These are phyloP conservation scores for Sakesphorus luctuosus DNA, from an alignment of 2,113 vertebrate genomes.

Conservation along the genomic window DNA sequence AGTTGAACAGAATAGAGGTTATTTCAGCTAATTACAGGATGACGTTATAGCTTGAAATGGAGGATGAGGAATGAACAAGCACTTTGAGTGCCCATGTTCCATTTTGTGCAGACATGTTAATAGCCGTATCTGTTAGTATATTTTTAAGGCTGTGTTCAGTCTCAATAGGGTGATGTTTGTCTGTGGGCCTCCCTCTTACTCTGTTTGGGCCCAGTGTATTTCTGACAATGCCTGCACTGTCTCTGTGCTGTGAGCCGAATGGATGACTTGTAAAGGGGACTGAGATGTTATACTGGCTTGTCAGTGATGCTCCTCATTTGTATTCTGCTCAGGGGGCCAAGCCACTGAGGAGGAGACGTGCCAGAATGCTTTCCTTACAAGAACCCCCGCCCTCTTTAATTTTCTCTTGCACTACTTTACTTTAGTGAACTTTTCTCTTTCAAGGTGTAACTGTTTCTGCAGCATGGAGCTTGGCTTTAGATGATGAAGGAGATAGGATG, in stretches of 20 bases:
- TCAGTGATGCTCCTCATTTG: constrained; percentile 53
- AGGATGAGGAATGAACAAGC: constrained; percentile 32
- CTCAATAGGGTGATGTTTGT: constrained; percentile 26
- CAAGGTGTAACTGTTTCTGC: not conserved
- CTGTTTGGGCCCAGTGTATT: constrained; percentile 29
- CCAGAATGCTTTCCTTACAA: not conserved
- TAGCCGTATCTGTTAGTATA: constrained; percentile 7
- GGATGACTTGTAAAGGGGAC: not conserved
- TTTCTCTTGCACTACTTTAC: not conserved
- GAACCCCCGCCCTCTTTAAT: not conserved
- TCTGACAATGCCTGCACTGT: constrained; percentile 60
- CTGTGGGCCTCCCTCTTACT: constrained; percentile 19
- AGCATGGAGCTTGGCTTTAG: not conserved
- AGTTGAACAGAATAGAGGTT: constrained; percentile 24
- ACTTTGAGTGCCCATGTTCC: not conserved
- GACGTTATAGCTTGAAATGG: constrained; percentile 25
- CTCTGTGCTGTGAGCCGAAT: constrained; percentile 22
- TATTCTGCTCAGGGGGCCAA: constrained; percentile 53
- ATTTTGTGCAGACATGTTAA: not conserved
- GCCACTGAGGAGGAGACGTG: not conserved
- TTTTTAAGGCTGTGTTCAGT: constrained; percentile 38
- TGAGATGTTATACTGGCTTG: not conserved
- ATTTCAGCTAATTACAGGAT: constrained; percentile 52
- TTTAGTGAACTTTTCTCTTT: not conserved
- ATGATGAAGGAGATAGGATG: not conserved